These are phyloP conservation scores for Sphaeramia orbicularis DNA, from an alignment of 2,797 vertebrate genomes.

Conservation along the genomic window DNA sequence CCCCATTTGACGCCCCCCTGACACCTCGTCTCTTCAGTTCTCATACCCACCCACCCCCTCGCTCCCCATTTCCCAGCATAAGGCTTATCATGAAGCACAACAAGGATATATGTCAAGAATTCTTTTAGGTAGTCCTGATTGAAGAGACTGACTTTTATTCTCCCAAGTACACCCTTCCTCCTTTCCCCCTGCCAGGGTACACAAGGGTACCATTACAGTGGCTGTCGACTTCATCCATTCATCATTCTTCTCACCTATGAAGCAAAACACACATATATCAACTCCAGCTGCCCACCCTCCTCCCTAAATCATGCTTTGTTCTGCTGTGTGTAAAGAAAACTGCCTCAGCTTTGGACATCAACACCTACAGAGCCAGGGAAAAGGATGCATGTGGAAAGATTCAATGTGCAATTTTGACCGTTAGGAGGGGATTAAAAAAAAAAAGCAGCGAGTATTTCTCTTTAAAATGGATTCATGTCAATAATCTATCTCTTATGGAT, in stretches of 20 bases:
- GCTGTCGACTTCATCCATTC: slow-evolving; percentile 81
- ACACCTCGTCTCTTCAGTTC: slow-evolving; percentile 53
- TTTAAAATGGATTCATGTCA: too few species aligned
- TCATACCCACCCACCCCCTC: slow-evolving; percentile 41
- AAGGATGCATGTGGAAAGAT: slow-evolving; percentile 32
- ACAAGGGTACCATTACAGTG: slow-evolving; percentile 78
- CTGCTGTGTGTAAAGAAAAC: slow-evolving; percentile 73
- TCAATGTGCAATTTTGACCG: not conserved
- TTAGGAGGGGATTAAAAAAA: too few species aligned
- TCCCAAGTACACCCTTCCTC: slow-evolving; percentile 75
- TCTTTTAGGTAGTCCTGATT: slow-evolving; percentile 86
- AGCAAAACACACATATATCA: slow-evolving; percentile 84
- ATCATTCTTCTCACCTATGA: slow-evolving; percentile 83
- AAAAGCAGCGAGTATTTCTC: slow-evolving; percentile 1
- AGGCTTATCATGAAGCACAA: slow-evolving; percentile 85
- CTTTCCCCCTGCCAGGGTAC: slow-evolving; percentile 72
- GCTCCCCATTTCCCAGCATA: slow-evolving; percentile 45
- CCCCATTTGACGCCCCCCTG: slow-evolving; percentile 71
- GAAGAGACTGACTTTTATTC: slow-evolving; percentile 82
- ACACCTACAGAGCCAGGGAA: slow-evolving; percentile 53
- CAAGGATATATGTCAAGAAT: slow-evolving; percentile 85
- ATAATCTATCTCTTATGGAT: not conserved
- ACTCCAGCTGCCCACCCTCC: slow-evolving; percentile 67
- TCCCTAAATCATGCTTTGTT: slow-evolving; percentile 84
- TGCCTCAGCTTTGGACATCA: slow-evolving; percentile 67